Base-by-base conservation (phyloP, 2,113 vertebrate species). In the Potamarius usumacintae region DNA sequence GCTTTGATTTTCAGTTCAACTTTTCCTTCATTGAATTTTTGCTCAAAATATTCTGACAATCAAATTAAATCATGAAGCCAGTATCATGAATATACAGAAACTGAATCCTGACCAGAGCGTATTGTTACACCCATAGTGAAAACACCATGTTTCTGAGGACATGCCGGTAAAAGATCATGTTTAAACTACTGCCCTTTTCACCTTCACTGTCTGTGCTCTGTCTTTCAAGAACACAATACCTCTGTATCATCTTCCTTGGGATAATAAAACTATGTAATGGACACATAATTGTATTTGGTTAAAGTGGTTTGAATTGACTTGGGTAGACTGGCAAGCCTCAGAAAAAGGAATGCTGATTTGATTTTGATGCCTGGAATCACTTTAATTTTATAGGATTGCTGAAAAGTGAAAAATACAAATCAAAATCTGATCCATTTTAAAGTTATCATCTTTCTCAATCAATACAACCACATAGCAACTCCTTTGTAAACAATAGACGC, bases 331-430 rank as follows among this genome's bases (percentile, higher is more conserved):
- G 88, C 78, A 42, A 27, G 62, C 27, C 62, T 90, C 87, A 50
- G 42, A 55, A 76, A 58, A 62, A 48, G 3, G 65, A 82, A 57
- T 25, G n/a, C 67, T 88, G 87, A 87, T 88, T 88, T 69, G 76
- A 88, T 90, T 88, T 63, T 17, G 81, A 86, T 69, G 34, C 74
- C 81, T 74, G 48, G 69, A n/a, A 62, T 71, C n/a, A 30, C 52
- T 81, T 81, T 87, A 82, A 83, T 78, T 82, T 82, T 89, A 86
- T 86, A 80, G 63, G 74, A 83, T 87, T 83, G 83, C 78, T 85
- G 85, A 89, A 85, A 88, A 89, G 82, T 87, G 83, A 90, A 87
- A 89, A 87, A 79, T 65, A 90, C 78, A 86, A 89, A 85, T 89
- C 71, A 89, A 85, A 88, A 87, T 65, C 76, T 84, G 76, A 89